Conservation (phyloP, 2,888 invertebrate genomes). For the Drosophila falleni region DNA sequence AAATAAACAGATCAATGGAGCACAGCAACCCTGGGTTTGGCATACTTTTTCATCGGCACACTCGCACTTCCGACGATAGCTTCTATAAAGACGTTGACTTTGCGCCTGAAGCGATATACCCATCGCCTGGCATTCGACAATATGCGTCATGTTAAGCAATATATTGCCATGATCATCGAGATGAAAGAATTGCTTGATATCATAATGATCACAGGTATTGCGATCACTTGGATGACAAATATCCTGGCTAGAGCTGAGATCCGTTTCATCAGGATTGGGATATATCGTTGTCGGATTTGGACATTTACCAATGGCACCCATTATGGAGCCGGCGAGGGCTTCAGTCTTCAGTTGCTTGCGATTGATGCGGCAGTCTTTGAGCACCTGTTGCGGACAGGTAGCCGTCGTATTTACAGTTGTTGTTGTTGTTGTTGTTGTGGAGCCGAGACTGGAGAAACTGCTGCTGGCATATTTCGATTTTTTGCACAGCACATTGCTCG, state of each 20-base stretch:
- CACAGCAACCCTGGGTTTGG: slow-evolving; percentile 55
- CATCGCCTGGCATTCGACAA: slow-evolving; percentile 79
- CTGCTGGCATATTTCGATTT: slow-evolving; percentile 63
- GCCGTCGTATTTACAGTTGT: slow-evolving; percentile 16
- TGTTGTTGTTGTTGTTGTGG: slow-evolving; percentile 21
- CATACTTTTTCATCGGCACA: slow-evolving; percentile 75
- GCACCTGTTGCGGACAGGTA: slow-evolving; percentile 69
- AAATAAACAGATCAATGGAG: slow-evolving; percentile 69
- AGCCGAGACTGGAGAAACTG: slow-evolving; percentile 45
- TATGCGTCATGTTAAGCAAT: slow-evolving; percentile 82
- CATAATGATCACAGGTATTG: slow-evolving; percentile 82
- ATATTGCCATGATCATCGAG: slow-evolving; percentile 85
- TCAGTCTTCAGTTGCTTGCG: slow-evolving; percentile 82
- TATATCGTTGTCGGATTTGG: slow-evolving; percentile 53
- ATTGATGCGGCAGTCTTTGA: slow-evolving; percentile 79
- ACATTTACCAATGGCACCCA: slow-evolving; percentile 83
- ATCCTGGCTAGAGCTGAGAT: slow-evolving; percentile 17
- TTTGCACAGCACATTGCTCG: slow-evolving; percentile 51
- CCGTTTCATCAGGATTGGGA: slow-evolving; percentile 7
- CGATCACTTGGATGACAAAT: slow-evolving; percentile 68
- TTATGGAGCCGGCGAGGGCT: slow-evolving; percentile 82
- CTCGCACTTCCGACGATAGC: slow-evolving; percentile 71
- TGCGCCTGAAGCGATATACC: slow-evolving; percentile 70
- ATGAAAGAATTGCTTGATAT: slow-evolving; percentile 85
- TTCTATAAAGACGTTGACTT: slow-evolving; percentile 70